Conservation (phyloP, 2,797 vertebrate genomes). For the Lerista edwardsae region DNA sequence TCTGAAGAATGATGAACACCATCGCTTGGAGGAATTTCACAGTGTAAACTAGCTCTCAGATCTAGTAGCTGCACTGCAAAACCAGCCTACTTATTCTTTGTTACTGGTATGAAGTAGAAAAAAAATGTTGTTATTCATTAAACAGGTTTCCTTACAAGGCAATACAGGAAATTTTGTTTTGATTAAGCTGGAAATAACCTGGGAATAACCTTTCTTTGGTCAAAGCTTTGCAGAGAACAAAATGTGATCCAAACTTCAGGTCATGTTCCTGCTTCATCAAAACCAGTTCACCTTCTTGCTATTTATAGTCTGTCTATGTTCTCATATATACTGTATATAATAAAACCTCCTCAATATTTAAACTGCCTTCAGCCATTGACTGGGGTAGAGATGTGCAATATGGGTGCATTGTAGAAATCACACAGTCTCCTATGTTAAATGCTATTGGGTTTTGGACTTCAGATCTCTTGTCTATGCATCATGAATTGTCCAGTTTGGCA, state of each 20-base stretch:
- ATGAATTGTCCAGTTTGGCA: background rate
- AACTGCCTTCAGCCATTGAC: conserved; percentile 3
- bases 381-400: background rate
- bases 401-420: background rate
- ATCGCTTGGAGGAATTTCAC: background rate
- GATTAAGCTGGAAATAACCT: background rate
- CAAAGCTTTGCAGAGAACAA: conserved; percentile 19
- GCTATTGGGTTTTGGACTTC: background rate
- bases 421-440: background rate
- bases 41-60: background rate
- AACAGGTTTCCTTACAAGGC: background rate
- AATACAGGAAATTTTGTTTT: conserved; percentile 5
- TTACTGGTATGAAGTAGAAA: background rate
- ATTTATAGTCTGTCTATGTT: background rate
- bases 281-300: background rate
- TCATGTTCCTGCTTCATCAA: background rate
- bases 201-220: background rate
- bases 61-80: conserved; percentile 3
- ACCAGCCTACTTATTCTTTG: background rate
- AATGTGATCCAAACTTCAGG: background rate
- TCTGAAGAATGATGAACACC: background rate
- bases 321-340: background rate
- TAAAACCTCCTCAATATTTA: background rate
- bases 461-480: background rate
- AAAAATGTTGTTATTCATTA: conserved; percentile 11